Percentiles rank a stretch among this genome's conserved stretches.
Conservation (phyloP, 2,888 invertebrate genomes). For the Cheilosia impressa region DNA sequence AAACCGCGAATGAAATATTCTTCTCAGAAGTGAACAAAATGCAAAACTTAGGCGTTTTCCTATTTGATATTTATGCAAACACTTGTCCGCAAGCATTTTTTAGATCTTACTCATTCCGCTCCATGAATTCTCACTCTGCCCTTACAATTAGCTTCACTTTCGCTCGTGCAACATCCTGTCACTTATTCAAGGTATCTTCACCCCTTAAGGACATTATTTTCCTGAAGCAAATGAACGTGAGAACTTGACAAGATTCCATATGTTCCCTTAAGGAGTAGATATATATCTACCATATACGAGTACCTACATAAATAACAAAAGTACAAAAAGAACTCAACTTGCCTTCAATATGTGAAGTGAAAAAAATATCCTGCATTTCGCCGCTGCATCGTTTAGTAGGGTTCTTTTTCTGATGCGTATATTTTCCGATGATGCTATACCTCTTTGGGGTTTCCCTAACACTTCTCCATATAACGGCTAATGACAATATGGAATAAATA, state of each 20-base stretch:
- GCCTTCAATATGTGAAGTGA: neutral
- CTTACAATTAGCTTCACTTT: conserved; percentile 45
- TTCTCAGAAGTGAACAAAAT: too few relatives aligned
- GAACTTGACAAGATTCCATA: conserved; percentile 45
- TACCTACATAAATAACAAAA: too few relatives aligned
- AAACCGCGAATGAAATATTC: too few relatives aligned
- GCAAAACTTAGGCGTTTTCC: too few relatives aligned
- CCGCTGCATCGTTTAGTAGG: conserved; percentile 52
- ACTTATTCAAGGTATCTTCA: conserved; percentile 21
- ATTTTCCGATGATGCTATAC: neutral
- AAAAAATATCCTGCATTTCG: conserved; percentile 5
- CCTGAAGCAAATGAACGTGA: conserved; percentile 58
- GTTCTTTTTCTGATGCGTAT: conserved; percentile 23
- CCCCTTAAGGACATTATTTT: conserved; percentile 5
- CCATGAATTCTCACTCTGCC: conserved; percentile 4
- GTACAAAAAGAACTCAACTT: conserved; percentile 10
- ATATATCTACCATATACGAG: too few relatives aligned
- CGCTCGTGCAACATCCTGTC: conserved; percentile 6
- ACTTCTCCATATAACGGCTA: conserved; percentile 29
- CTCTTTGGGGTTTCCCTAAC: conserved; percentile 42
- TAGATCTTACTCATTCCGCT: conserved; percentile 9
- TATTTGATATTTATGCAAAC: too few relatives aligned
- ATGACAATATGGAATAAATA: conserved; percentile 22
- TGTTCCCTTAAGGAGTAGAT: neutral
- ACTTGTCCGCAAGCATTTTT: neutral